These are phyloP conservation scores for Amphiduros pacificus DNA, from an alignment of 2,888 invertebrate genomes.

Conservation along the genomic window DNA sequence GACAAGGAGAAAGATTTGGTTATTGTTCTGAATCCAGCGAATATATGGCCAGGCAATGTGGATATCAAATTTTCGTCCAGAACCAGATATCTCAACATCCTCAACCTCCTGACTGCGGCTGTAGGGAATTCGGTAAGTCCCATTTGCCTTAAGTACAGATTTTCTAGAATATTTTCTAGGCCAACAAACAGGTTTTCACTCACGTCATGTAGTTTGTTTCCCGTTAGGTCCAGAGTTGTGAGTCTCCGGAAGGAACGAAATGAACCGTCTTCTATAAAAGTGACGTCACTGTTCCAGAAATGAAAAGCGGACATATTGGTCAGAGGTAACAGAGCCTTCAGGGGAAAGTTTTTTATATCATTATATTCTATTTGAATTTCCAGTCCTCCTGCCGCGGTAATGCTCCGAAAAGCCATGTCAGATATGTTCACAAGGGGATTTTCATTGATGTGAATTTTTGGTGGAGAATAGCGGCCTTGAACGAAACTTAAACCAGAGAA, in stretches of 20 bases:
- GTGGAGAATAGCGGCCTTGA: neutral
- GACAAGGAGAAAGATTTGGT: neutral
- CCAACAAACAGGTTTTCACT: neutral
- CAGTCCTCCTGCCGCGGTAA: neutral
- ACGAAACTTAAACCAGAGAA: neutral
- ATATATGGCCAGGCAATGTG: neutral
- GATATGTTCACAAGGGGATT: neutral
- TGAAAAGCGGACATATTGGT: neutral
- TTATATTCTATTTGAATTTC: neutral
- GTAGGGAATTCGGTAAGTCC: neutral
- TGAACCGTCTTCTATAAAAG: neutral
- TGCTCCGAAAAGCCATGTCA: neutral
- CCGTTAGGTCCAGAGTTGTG: conserved; percentile 1
- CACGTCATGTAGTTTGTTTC: neutral
- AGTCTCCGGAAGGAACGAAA: neutral
- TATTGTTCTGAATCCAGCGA: neutral
- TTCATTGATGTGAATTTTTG: neutral
- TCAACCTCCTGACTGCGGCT: neutral
- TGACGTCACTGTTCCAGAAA: neutral
- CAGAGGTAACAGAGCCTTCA: neutral
- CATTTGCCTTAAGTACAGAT: neutral
- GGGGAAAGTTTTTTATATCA: neutral
- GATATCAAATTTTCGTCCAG: neutral
- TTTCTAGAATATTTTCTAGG: neutral
- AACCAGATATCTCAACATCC: neutral